Base-by-base conservation (phyloP, 2,888 invertebrate species). In the Rosalia funebris region DNA sequence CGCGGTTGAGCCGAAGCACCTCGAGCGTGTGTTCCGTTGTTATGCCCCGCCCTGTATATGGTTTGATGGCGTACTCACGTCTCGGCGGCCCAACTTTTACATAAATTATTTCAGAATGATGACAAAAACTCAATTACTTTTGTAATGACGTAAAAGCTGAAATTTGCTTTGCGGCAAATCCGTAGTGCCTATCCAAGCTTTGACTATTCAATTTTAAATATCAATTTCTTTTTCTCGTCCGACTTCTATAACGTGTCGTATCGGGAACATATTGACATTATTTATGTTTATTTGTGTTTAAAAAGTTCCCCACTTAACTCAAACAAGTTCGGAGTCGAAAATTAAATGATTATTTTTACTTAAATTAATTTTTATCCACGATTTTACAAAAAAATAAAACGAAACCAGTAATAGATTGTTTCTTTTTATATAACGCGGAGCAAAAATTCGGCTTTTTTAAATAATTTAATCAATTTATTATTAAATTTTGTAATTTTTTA, bases 391-490 rank as follows among this genome's bases (percentile, higher is more conserved):
- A 48, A 48, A 20, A 19, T 36, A 37, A 48, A 48, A 48, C 9
- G 48, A 37, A 48, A 48, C 36, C 36, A 16, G 17, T 48, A 48
- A 48, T 48, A 48, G 48, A 17, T 48, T 48, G 36, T 48, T 48
- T 20, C 36, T 37, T 48, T 48, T 16, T 16, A 12, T 11, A 19
- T 36, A 36, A 37, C 9, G 10, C 34, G 2, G 16, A 37, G 32
- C 12, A 34, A 37, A 48, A 48, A 36, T 36, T 3, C 12, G 9
- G 3, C 48, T 48, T 48, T 48, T 48, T 48, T 48, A 36, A 34
- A 11, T 37, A 48, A 37, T 36, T 48, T 36, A 48, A 48, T 48
- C 48, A 48, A 48, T 48, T 48, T 48, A 36, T 48, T 48, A 48
- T 48, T 48, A 48, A 47, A 20, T 44, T 44, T 44, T 44, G 25